Percentiles rank a stretch among this genome's conserved stretches.
phyloP scores from a whole-genome alignment of 2,113 vertebrate species.

The Pluvialis apricaria region DNA sequence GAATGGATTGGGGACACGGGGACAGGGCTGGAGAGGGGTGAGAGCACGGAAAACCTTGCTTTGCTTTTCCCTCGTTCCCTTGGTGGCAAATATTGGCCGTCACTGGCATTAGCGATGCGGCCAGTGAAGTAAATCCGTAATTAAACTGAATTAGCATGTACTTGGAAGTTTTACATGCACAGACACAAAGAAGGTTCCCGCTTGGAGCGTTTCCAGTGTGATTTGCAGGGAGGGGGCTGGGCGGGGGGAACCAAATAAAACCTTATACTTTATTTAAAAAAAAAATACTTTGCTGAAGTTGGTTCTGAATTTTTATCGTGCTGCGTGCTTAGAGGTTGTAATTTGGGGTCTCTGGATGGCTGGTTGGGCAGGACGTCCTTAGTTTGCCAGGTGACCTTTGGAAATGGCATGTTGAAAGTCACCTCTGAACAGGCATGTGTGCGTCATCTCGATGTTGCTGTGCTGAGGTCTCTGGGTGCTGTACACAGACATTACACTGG shows the following conservation, averaged over 20 bases:
- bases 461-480: background rate
- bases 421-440: rapidly evolving
- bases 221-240: background rate
- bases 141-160: conserved; percentile 64
- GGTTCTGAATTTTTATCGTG: background rate
- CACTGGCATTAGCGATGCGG: background rate
- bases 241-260: background rate
- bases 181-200: conserved; percentile 18
- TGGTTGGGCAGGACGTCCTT: background rate
- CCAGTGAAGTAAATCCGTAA: conserved; percentile 55
- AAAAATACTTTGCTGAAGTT: background rate
- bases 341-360: background rate
- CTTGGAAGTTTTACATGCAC: conserved; percentile 31
- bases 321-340: background rate
- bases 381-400: background rate
- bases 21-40: background rate
- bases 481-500: background rate
- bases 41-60: background rate
- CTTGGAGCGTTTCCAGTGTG: conserved; percentile 37
- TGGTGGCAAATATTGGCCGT: background rate
- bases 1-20: background rate
- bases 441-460: background rate
- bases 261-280: background rate
- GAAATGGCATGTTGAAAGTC: background rate
- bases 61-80: background rate